These are phyloP conservation scores for Pristis pectinata DNA, from an alignment of 2,797 vertebrate genomes.

Conservation along the genomic window DNA sequence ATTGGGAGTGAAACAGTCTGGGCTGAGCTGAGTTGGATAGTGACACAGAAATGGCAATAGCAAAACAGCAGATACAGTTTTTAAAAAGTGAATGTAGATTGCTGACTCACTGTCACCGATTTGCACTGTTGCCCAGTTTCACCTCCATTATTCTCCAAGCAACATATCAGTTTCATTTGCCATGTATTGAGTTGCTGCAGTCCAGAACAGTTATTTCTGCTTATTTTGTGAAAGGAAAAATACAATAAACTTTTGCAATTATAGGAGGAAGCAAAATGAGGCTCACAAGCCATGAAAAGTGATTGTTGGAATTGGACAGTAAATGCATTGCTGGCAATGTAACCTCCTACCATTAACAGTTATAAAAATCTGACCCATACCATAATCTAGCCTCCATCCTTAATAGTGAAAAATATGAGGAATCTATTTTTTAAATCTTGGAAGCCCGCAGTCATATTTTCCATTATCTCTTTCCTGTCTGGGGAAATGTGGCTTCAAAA, in stretches of 20 bases:
- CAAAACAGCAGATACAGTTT: background rate
- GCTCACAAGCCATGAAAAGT: background rate
- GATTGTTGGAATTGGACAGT: background rate
- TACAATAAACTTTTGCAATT: background rate
- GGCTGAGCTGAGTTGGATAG: too few relatives aligned
- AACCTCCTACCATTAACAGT: background rate
- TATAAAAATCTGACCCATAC: background rate
- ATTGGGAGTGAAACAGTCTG: background rate
- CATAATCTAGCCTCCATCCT: background rate
- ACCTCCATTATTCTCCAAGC: background rate
- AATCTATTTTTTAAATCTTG: background rate
- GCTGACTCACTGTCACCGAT: background rate
- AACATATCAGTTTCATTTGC: background rate
- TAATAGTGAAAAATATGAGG: background rate
- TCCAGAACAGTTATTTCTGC: background rate
- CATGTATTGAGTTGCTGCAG: background rate
- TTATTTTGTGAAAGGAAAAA: background rate
- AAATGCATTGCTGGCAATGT: constrained; percentile 1
- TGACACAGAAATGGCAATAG: background rate
- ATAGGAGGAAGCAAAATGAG: background rate
- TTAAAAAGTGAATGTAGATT: background rate
- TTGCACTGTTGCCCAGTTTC: background rate
- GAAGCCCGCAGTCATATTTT: background rate
- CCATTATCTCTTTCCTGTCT: background rate
- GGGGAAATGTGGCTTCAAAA: background rate